phyloP scores from a whole-genome alignment of 2,888 invertebrate species.

The Ditula angustiorana region DNA sequence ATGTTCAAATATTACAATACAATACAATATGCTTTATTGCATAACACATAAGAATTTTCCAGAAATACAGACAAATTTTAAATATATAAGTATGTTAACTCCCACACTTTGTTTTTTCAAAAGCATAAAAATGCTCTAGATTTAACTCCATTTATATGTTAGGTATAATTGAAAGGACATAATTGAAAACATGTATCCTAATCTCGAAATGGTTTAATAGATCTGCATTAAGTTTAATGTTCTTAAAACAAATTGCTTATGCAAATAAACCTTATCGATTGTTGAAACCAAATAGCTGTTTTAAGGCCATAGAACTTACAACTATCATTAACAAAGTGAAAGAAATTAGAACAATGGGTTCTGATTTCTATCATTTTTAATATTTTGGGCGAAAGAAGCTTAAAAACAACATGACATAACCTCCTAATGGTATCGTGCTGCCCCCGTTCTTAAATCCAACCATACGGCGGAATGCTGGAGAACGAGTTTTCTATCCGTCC shows the following conservation, averaged over 20 bases:
- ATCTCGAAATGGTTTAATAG: not conserved
- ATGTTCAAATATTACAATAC: no score
- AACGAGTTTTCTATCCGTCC: constrained; percentile 83
- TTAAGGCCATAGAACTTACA: not conserved
- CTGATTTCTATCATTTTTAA: constrained; percentile 29
- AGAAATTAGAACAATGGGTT: not conserved
- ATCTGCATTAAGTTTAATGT: constrained; percentile 2
- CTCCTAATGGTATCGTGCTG: constrained; percentile 83
- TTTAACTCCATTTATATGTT: no score
- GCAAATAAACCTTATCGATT: constrained; percentile 9
- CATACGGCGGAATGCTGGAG: constrained; percentile 83
- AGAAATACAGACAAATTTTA: no score
- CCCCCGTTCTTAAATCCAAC: constrained; percentile 85
- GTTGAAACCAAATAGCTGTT: not conserved
- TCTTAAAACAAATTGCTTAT: constrained; percentile 10
- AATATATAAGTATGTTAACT: no score
- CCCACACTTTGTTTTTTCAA: no score
- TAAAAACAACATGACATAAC: constrained; percentile 82
- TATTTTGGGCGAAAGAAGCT: constrained; percentile 67
- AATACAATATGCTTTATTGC: no score
- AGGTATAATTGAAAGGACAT: no score
- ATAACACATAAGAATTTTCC: no score
- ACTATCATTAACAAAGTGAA: not conserved
- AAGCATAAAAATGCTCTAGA: no score
- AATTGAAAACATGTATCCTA: constrained; percentile 4